Conservation (phyloP, 2,888 invertebrate genomes). For the Drosophila pseudotalamancana region DNA sequence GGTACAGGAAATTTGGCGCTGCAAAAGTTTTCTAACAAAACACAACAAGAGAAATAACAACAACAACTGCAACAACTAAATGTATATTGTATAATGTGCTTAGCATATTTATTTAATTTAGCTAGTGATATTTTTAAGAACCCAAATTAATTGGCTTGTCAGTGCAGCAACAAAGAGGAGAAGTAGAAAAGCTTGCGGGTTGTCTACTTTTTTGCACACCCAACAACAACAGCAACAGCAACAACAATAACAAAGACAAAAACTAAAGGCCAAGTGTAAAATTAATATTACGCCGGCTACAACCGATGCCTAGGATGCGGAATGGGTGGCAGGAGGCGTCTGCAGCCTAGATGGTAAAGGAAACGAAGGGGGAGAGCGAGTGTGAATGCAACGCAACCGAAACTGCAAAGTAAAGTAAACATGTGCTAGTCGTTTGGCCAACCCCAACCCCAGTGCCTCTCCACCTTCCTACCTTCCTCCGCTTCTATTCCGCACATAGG, state of each 20-base stretch:
- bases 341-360: not conserved
- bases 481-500: not conserved
- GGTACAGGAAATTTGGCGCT: constrained; percentile 70
- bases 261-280: constrained; percentile 83
- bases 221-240: constrained; percentile 22
- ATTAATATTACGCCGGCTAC: constrained; percentile 78
- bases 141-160: constrained; percentile 75
- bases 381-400: constrained; percentile 73
- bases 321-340: not conserved
- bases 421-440: constrained; percentile 79
- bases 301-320: constrained; percentile 17
- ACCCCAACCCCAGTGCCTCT: constrained; percentile 1
- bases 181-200: constrained; percentile 22
- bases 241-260: constrained; percentile 44
- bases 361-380: constrained; percentile 9
- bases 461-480: not conserved
- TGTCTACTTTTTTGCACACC: constrained; percentile 52
- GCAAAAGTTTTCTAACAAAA: constrained; percentile 23
- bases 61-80: constrained; percentile 26
- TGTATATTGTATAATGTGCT: constrained; percentile 45
- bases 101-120: constrained; percentile 75
- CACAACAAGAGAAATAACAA: constrained; percentile 30
- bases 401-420: constrained; percentile 80
- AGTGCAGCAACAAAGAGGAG: constrained; percentile 42
- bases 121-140: constrained; percentile 75